These are phyloP conservation scores for Fragum fragum DNA, from an alignment of 2,888 invertebrate genomes.

Conservation along the genomic window DNA sequence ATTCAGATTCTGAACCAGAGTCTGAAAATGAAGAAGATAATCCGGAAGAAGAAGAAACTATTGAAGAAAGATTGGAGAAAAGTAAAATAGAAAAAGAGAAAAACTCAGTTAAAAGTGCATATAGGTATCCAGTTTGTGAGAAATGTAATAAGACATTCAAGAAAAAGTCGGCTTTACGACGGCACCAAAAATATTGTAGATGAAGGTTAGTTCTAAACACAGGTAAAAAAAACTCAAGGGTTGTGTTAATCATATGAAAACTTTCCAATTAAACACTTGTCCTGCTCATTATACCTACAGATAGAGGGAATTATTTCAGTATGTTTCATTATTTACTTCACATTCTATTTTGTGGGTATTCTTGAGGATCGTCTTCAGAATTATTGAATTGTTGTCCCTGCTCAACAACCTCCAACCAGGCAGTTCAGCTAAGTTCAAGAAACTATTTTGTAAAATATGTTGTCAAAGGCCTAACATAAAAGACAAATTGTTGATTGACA, in stretches of 20 bases:
- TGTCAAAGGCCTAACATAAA: too few relatives aligned
- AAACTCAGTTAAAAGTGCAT: neutral
- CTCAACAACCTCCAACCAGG: too few relatives aligned
- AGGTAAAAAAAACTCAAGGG: conserved; percentile 27
- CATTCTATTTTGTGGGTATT: too few relatives aligned
- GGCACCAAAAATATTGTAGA: conserved; percentile 44
- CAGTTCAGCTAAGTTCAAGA: too few relatives aligned
- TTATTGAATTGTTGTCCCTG: too few relatives aligned
- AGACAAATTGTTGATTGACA: too few relatives aligned
- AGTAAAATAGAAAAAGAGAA: conserved; percentile 13
- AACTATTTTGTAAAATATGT: too few relatives aligned
- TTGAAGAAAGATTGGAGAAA: conserved; percentile 20
- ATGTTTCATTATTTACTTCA: too few relatives aligned
- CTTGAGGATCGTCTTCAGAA: too few relatives aligned
- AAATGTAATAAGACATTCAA: conserved; percentile 48
- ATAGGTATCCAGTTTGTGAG: conserved; percentile 48
- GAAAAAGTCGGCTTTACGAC: conserved; percentile 34
- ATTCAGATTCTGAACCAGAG: conserved; percentile 7
- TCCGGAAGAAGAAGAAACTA: conserved; percentile 20
- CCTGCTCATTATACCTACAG: too few relatives aligned
- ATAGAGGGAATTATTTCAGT: too few relatives aligned
- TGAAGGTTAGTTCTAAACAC: conserved; percentile 32
- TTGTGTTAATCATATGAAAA: conserved; percentile 17
- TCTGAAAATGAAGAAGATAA: neutral
- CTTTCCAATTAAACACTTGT: too few relatives aligned